phyloP scores from a whole-genome alignment of 2,113 vertebrate species.

The Struthidea cinerea region DNA sequence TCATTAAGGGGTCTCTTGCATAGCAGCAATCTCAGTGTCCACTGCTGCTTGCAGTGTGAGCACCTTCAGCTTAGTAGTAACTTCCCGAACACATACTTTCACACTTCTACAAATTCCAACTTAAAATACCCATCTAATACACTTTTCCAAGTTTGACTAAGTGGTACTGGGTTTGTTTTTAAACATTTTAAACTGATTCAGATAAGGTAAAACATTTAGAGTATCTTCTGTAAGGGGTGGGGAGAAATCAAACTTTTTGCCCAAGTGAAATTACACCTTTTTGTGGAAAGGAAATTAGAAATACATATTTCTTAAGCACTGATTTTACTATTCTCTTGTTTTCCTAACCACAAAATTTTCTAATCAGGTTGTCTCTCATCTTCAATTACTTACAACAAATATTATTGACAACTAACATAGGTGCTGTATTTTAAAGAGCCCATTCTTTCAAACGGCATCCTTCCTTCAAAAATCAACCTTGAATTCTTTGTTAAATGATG shows the following conservation, averaged over 20 bases:
- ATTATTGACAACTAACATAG: not conserved
- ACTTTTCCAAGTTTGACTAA: not conserved
- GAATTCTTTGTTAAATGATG: not conserved
- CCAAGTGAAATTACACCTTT: not conserved
- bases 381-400: not conserved
- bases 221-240: not conserved
- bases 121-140: not conserved
- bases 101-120: not conserved
- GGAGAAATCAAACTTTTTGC: not conserved
- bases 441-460: not conserved
- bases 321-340: not conserved
- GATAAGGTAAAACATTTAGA: not conserved
- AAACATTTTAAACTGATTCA: not conserved
- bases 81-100: fast-evolving
- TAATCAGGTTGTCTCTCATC: not conserved
- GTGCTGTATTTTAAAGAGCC: not conserved
- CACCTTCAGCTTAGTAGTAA: not conserved
- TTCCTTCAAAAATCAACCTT: not conserved
- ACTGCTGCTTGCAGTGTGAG: not conserved
- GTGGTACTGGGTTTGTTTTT: not conserved
- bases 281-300: not conserved
- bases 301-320: not conserved
- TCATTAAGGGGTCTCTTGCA: not conserved
- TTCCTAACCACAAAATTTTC: not conserved
- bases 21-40: not conserved